These are phyloP conservation scores for Gonatopus flavifemur DNA, from an alignment of 1,140 invertebrate species.

Conservation along the genomic window DNA sequence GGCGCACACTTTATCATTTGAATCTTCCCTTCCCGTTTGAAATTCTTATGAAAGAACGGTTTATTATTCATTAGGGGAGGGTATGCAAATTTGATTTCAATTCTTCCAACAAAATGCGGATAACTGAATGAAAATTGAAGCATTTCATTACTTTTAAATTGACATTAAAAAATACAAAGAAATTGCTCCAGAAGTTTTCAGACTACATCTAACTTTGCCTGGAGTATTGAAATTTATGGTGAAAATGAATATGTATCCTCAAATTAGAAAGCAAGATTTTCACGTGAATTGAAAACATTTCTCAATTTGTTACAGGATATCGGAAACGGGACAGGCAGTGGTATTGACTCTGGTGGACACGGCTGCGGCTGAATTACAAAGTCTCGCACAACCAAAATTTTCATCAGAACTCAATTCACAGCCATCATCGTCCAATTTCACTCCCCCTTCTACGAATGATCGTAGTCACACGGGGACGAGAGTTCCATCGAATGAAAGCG, in stretches of 20 bases:
- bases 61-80: too few relatives aligned
- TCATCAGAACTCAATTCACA: conserved; percentile 13
- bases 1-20: too few relatives aligned
- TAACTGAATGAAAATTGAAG: too few relatives aligned
- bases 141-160: too few relatives aligned
- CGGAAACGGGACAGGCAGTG: conserved; percentile 65
- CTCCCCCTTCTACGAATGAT: not conserved
- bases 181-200: too few relatives aligned
- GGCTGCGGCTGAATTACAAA: conserved; percentile 63
- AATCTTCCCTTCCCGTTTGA: too few relatives aligned
- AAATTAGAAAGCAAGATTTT: conserved; percentile 7
- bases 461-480: not conserved
- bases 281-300: not conserved
- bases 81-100: too few relatives aligned
- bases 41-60: too few relatives aligned
- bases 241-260: conserved; percentile 6
- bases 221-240: too few relatives aligned
- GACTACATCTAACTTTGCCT: too few relatives aligned
- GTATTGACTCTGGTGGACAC: conserved; percentile 67
- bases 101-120: too few relatives aligned
- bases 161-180: too few relatives aligned
- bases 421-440: conserved; percentile 2
- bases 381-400: conserved; percentile 43
- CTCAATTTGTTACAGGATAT: conserved; percentile 63
- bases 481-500: not conserved